Conservation (phyloP, 2,113 vertebrate species). For the Catharus bicknelli region DNA sequence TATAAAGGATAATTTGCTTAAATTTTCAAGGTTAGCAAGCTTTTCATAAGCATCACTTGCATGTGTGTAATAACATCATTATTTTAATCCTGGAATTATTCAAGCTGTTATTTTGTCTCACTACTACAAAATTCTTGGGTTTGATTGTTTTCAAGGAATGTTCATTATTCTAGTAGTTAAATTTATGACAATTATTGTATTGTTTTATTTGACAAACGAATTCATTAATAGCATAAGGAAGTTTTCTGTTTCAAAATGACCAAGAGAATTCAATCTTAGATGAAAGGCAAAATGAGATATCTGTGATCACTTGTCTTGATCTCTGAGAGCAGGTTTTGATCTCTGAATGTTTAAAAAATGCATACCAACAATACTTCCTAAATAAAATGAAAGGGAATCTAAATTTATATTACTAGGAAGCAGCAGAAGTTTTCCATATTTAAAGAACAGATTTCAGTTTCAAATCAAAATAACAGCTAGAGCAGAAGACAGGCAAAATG, state of each 20-base stretch:
- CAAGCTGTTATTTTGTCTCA: neutral
- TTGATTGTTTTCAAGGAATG: neutral
- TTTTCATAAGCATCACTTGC: neutral
- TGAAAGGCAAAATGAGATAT: neutral
- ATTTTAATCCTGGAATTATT: neutral
- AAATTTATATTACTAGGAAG: neutral
- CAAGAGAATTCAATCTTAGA: neutral
- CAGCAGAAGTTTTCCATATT: neutral
- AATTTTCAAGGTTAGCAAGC: neutral
- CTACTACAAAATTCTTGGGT: neutral
- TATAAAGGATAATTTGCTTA: neutral
- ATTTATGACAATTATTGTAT: neutral
- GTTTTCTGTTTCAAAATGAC: neutral
- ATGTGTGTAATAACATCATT: neutral
- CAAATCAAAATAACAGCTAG: neutral
- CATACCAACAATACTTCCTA: neutral
- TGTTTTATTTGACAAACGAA: neutral
- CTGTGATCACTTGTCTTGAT: neutral
- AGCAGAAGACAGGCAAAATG: neutral
- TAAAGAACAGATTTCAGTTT: neutral
- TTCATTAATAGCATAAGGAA: neutral
- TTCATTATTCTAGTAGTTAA: neutral
- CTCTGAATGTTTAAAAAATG: neutral
- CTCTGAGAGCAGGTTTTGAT: neutral
- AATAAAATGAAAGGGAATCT: neutral